A percentile compares a stretch with the other conserved stretches of the same genome.
These are phyloP conservation scores for Protonibea diacanthus DNA, from an alignment of 2,797 vertebrate species.

Conservation along the genomic window DNA sequence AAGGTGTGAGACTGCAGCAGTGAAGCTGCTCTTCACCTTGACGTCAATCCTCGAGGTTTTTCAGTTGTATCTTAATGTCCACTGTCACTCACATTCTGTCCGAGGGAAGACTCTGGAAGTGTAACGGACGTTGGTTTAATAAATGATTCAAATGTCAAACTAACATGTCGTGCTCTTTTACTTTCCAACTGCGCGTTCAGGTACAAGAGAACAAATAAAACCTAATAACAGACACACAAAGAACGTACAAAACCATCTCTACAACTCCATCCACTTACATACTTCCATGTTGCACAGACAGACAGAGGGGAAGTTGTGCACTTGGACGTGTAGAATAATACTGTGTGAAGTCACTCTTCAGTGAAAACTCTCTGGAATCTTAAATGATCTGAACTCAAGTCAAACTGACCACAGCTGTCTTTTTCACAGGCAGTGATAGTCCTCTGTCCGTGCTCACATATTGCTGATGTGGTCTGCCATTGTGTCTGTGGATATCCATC, in stretches of 20 bases:
- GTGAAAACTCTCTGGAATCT: neutral
- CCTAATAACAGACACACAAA: no score
- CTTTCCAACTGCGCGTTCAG: neutral
- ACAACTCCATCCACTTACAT: neutral
- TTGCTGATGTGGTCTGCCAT: slow-evolving; percentile 89
- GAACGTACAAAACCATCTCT: neutral
- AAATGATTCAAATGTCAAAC: slow-evolving; percentile 71
- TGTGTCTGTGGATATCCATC: slow-evolving; percentile 87
- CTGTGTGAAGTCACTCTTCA: neutral
- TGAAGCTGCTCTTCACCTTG: slow-evolving; percentile 51
- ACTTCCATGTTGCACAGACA: neutral
- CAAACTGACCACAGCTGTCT: neutral
- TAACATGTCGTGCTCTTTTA: neutral
- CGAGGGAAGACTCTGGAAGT: slow-evolving; percentile 68
- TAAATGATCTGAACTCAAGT: neutral
- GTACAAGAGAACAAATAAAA: neutral
- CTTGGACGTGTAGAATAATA: neutral
- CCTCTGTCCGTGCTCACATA: slow-evolving; percentile 60
- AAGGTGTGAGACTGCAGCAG: slow-evolving; percentile 51
- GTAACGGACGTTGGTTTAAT: slow-evolving; percentile 77
- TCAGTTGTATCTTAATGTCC: slow-evolving; percentile 70
- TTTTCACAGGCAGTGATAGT: neutral
- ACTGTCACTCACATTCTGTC: slow-evolving; percentile 74
- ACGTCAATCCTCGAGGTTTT: slow-evolving; percentile 51
- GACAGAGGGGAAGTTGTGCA: neutral